Evolutionary conservation across 2,113 vertebrate species (phyloP), one percentile per base, ranked within the genome.

Genomic region (Mionectes macconnelli): DNA sequence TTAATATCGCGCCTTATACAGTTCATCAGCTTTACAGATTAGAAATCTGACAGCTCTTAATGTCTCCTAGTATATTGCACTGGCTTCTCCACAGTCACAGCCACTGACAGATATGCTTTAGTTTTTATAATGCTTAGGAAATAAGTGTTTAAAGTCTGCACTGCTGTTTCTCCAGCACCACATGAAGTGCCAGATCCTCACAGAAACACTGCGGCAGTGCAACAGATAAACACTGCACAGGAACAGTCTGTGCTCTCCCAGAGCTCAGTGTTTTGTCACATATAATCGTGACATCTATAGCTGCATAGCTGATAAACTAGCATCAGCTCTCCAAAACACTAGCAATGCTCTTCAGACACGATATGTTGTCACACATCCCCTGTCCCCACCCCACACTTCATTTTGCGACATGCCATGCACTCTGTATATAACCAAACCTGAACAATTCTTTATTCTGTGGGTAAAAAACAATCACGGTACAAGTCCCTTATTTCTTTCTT

Each of bases 21-120:
- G 83, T 90, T 96, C 89, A 87, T 96, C 94, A 96, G 64, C 86
- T 94, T 92, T 96, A 90, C 74, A 31, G 52, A 92, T 97, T 94
- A 84, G 62, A 94, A 82, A 33, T 89, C 80, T 94, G 94, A 84
- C 93, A 94, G 77, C 53, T 86, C 68, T 91, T 96, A 92, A 91
- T 95, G 75, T 86, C 77, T 91, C 47, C 80, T 90, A 59, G 53
- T 72, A 52, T 89, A 79, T 94, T 90, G 88, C 84, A 86, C 45
- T 62, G 80, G 49, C 82, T 93, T 39, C 50, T 96, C 45, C 72
- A 82, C 64, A 87, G 86, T 53, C 62, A 73, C 52, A 92, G 84
- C 5, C 24, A 39, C 84, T 66, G 62, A 91, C 64, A 83, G 92
- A 80, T 72, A 75, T 4, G 44, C 74, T 70, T 74, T 84, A 59